Conservation (phyloP, 2,888 invertebrate genomes). For the Thymelicus acteon region DNA sequence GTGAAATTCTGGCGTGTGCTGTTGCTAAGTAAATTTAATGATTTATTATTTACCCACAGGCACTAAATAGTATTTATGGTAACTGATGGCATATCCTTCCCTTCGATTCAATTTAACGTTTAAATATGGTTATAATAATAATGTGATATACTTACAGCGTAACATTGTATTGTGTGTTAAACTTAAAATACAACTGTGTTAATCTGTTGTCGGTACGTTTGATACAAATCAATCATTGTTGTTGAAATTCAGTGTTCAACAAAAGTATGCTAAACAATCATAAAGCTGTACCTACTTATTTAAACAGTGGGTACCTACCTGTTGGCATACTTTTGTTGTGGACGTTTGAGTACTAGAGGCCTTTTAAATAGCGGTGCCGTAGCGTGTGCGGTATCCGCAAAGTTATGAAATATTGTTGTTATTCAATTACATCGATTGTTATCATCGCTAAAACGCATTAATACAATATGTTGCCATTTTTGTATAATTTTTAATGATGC, state of each 20-base stretch:
- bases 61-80: constrained; percentile 8
- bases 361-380: constrained; percentile 36
- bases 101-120: constrained; percentile 30
- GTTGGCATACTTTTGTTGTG: constrained; percentile 24
- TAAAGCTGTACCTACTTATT: not conserved
- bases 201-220: constrained; percentile 17
- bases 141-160: constrained; percentile 31
- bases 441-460: constrained; percentile 11
- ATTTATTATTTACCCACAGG: too few species aligned
- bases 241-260: constrained; percentile 11
- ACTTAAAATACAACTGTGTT: constrained; percentile 11
- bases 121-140: constrained; percentile 25
- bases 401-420: constrained; percentile 32
- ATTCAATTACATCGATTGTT: constrained; percentile 33
- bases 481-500: not conserved
- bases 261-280: constrained; percentile 3
- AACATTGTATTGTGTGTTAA: constrained; percentile 8
- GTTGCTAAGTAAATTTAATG: too few species aligned
- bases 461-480: constrained; percentile 14
- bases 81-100: constrained; percentile 22
- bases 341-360: constrained; percentile 33
- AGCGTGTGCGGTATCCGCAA: constrained; percentile 23
- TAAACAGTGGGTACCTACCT: not conserved
- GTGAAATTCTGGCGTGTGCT: too few species aligned
- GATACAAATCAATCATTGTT: constrained; percentile 15